Percentiles rank a stretch among this genome's conserved stretches.
phyloP scores from a whole-genome alignment of 37 sponge, comb jelly and placozoan genomes.

The Eunapius fragilis region DNA sequence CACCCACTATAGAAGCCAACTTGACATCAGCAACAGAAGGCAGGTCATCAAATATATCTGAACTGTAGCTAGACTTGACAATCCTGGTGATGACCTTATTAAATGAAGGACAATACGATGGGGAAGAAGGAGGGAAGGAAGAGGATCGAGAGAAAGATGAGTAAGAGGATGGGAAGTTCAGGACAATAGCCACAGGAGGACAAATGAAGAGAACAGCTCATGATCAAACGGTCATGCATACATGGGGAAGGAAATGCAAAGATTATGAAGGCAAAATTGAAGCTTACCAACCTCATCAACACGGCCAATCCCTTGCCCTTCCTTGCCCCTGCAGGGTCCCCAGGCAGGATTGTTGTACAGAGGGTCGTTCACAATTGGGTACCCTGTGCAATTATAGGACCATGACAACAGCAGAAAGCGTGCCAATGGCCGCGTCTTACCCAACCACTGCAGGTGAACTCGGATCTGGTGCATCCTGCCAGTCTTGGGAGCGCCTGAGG shows the following conservation, averaged over 20 bases:
- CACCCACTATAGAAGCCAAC: background rate
- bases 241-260: no score
- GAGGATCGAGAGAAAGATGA: background rate
- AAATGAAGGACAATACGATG: background rate
- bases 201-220: no score
- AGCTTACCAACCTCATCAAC: constrained; percentile 24
- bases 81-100: constrained; percentile 42
- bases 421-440: constrained; percentile 14
- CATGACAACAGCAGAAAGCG: constrained; percentile 7
- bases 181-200: background rate
- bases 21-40: background rate
- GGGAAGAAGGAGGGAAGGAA: no score
- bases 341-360: constrained; percentile 88
- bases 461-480: constrained; percentile 95
- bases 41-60: constrained; percentile 3
- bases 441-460: constrained; percentile 90
- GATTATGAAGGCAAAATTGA: no score
- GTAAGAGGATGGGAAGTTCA: background rate
- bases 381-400: constrained; percentile 49
- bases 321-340: constrained; percentile 42
- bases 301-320: constrained; percentile 26
- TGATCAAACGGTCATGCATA: no score
- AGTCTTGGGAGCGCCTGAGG: constrained; percentile 77
- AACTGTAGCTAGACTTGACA: constrained; percentile 19
- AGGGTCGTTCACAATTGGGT: constrained; percentile 93